Conservation (phyloP, 2,888 invertebrate genomes). For the Tortricodes alternella region DNA sequence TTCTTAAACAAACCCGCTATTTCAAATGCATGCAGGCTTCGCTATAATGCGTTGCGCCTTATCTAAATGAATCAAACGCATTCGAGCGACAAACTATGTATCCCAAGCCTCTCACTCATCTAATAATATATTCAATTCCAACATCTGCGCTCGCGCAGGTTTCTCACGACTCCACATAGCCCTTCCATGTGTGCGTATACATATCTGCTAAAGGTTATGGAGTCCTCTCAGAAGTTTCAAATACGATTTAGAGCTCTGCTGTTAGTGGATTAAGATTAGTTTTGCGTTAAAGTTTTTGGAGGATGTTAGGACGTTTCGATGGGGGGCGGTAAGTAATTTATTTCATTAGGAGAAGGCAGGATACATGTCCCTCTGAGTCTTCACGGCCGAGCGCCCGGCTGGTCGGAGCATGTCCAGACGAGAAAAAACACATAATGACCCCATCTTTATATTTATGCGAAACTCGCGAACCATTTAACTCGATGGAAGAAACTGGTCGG, state of each 20-base stretch:
- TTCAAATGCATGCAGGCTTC: slow-evolving; percentile 10
- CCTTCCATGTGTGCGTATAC: slow-evolving; percentile 46
- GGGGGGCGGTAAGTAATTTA: slow-evolving; percentile 60
- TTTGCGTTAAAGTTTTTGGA: slow-evolving; percentile 25
- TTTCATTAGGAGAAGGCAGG: slow-evolving; percentile 81
- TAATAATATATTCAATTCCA: slow-evolving; percentile 52
- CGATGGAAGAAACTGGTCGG: slow-evolving; percentile 68
- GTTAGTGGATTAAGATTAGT: slow-evolving; percentile 32
- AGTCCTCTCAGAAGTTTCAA: slow-evolving; percentile 50
- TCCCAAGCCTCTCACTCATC: slow-evolving; percentile 35
- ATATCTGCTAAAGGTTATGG: slow-evolving; percentile 64
- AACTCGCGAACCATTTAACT: slow-evolving; percentile 65
- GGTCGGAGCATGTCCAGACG: slow-evolving; percentile 69
- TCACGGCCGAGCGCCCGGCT: slow-evolving; percentile 68
- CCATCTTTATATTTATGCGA: slow-evolving; percentile 61
- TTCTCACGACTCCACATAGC: slow-evolving; percentile 56
- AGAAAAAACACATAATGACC: slow-evolving; percentile 74
- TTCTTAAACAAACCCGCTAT: neutral
- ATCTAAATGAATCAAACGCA: slow-evolving; percentile 55
- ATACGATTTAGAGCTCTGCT: slow-evolving; percentile 33
- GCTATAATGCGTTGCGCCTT: slow-evolving; percentile 31
- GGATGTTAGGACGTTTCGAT: slow-evolving; percentile 39
- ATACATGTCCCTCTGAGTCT: slow-evolving; percentile 79
- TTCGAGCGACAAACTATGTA: slow-evolving; percentile 50
- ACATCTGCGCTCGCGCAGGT: slow-evolving; percentile 39